Evolutionary conservation across 2,113 vertebrate genomes (phyloP), one percentile per base, ranked within the genome.

Genomic region (Danionella cerebrum): DNA sequence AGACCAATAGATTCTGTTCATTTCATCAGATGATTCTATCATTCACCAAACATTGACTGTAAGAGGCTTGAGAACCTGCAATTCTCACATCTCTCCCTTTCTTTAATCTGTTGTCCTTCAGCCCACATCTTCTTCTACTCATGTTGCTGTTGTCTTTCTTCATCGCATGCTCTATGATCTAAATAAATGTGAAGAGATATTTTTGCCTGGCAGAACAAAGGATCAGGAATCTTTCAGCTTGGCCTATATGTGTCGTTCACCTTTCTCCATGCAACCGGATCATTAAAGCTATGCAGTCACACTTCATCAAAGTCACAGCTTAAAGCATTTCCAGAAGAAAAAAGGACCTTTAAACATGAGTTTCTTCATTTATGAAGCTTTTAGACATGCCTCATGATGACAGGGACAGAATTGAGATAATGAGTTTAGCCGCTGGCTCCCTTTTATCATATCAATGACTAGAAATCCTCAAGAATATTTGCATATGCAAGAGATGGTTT

Each of bases 401-500:
- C 59, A 63, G 48, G 42, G 44, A 64, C 59, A 48, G 44, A 64
- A 44, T 48, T 44, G n/a, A 44, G 57, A 38, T 62, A 62, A 62
- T 45, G 58, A 64, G 12, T 48, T 63, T 63, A 47, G 27, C 42
- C 19, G 59, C 29, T 7, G 44, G 59, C 42, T 64, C 18, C 9
- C 35, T 63, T 63, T 63, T 63, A 47, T 63, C 16, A 63, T 35
- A 33, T 63, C 25, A 18, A 33, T 12, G 59, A 12, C 44, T 48
- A 44, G 47, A 14, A 63, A 48, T 1, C 27, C 44, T 3, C 7
- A 24, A 22, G 27, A 63, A 41, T 36, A 63, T 63, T 63, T 63
- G 27, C 42, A 64, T 64, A 36, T 36, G 29, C 47, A 64, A 48
- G 29, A 48, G 59, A 6, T 35, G 29, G 35, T 63, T 63, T 18